A percentile compares a stretch with the other conserved stretches of the same genome.
These are phyloP conservation scores for Chionis minor DNA, from an alignment of 2,113 vertebrate species.

Conservation along the genomic window DNA sequence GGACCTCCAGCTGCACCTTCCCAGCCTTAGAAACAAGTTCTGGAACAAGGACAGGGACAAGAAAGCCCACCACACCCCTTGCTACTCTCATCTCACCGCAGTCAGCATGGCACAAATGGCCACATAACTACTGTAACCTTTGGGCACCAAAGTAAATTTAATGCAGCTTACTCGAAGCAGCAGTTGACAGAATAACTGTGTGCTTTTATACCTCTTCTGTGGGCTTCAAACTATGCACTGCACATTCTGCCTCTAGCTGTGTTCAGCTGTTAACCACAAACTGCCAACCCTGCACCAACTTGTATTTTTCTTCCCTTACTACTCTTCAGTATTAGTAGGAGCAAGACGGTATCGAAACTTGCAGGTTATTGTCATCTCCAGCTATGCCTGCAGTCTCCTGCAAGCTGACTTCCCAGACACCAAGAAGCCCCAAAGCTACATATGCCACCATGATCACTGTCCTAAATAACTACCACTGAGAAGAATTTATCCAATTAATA, in stretches of 20 bases:
- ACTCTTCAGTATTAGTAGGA: rapidly evolving
- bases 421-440: not conserved
- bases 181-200: not conserved
- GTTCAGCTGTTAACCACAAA: not conserved
- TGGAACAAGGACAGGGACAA: not conserved
- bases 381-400: not conserved
- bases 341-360: not conserved
- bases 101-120: not conserved
- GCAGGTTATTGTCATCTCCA: not conserved
- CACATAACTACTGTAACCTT: rapidly evolving
- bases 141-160: not conserved
- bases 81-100: not conserved
- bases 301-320: not conserved
- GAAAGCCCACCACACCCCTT: rapidly evolving
- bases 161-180: not conserved
- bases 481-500: not conserved
- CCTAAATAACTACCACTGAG: not conserved
- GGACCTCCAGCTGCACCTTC: not conserved
- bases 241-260: rapidly evolving
- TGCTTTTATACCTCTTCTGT: not conserved
- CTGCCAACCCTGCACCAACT: not conserved
- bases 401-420: not conserved
- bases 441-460: not conserved
- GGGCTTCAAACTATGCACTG: not conserved
- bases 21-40: not conserved